These are phyloP conservation scores for Mesitornis unicolor DNA, from an alignment of 2,113 vertebrate species.

Conservation along the genomic window DNA sequence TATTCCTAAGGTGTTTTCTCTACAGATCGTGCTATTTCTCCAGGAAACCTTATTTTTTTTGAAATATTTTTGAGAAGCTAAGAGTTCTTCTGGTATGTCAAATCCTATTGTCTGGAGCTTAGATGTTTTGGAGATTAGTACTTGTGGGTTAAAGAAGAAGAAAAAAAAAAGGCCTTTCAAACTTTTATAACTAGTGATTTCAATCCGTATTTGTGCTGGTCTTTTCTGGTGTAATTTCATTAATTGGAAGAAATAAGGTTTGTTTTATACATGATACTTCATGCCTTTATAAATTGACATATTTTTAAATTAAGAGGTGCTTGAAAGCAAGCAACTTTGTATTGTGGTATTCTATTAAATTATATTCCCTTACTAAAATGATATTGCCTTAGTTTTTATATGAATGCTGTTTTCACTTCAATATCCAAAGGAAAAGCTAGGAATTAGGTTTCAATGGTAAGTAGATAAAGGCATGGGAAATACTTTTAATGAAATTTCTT, in stretches of 20 bases:
- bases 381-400: no score
- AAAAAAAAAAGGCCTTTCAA: neutral
- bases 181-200: neutral
- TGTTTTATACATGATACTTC: neutral
- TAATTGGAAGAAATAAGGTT: neutral
- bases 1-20: no score
- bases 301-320: neutral
- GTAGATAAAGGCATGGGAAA: neutral
- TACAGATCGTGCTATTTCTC: neutral
- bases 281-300: neutral
- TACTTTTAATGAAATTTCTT: neutral
- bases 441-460: neutral
- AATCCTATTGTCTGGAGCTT: fast-evolving
- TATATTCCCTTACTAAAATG: neutral
- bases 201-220: neutral
- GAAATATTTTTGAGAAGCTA: neutral
- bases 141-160: neutral
- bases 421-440: neutral
- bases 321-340: neutral
- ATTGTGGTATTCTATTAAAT: neutral
- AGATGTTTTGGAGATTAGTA: neutral
- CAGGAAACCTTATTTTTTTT: fast-evolving
- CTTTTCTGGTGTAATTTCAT: neutral
- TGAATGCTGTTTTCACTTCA: neutral
- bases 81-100: neutral